Evolutionary conservation across 2,888 invertebrate species (phyloP).

Genomic region (Rambutsinella grinnellia): DNA sequence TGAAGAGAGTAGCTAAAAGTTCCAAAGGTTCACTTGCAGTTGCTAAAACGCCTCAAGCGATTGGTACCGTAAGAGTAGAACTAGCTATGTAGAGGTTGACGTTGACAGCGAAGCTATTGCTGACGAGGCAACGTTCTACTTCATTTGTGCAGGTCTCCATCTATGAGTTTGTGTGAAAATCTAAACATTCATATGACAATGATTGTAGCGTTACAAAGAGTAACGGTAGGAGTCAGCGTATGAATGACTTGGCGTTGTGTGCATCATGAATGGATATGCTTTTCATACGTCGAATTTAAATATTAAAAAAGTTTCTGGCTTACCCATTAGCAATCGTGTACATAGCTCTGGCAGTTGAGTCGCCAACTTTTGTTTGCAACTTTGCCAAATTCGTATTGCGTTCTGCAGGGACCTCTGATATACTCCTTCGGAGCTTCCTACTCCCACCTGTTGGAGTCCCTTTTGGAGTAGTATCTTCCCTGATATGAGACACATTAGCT

Average conservation of each 20-base stretch:
- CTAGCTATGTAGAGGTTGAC: too few species aligned
- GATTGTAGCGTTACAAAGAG: background rate
- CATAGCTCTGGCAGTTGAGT: constrained; percentile 57
- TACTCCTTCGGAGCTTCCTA: constrained; percentile 62
- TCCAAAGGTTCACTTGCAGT: too few species aligned
- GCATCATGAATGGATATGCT: too few species aligned
- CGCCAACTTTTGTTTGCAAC: constrained; percentile 60
- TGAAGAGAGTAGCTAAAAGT: too few species aligned
- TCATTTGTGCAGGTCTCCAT: background rate
- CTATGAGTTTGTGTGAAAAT: background rate
- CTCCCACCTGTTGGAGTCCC: constrained; percentile 11
- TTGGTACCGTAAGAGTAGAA: too few species aligned
- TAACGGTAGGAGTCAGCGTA: too few species aligned
- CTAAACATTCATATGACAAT: background rate
- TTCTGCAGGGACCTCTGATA: constrained; percentile 64
- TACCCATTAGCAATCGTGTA: constrained; percentile 64
- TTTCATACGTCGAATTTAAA: too few species aligned
- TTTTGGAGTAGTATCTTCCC: constrained; percentile 7
- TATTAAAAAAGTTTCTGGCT: constrained; percentile 41
- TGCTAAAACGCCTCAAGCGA: too few species aligned
- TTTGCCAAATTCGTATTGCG: constrained; percentile 56
- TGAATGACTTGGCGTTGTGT: too few species aligned
- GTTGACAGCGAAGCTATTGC: too few species aligned
- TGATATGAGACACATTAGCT: constrained; percentile 27
- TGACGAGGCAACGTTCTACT: background rate